A percentile compares a stretch with the other conserved stretches of the same genome.
Evolutionary conservation across 2,113 vertebrate genomes (phyloP).

Genomic region (Oncorhynchus clarkii): DNA sequence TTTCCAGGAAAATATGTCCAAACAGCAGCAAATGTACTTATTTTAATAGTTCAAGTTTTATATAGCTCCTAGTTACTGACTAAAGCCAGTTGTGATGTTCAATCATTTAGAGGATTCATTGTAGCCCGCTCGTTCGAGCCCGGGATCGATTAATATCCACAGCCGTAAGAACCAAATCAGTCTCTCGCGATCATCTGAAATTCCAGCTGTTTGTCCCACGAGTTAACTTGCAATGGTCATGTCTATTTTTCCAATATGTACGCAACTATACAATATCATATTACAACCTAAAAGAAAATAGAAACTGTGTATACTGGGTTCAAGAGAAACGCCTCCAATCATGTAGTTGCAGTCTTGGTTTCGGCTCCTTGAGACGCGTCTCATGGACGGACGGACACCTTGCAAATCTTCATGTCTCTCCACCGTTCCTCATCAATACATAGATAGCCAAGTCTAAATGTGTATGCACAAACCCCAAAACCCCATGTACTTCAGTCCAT

Average conservation of each 20-base stretch:
- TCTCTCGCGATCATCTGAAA: slow-evolving; percentile 41
- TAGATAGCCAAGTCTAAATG: slow-evolving; percentile 19
- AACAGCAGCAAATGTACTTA: slow-evolving; percentile 48
- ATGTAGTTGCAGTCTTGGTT: background rate
- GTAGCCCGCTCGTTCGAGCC: slow-evolving; percentile 46
- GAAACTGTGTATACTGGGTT: background rate
- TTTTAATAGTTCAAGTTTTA: slow-evolving; percentile 27
- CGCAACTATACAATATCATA: background rate
- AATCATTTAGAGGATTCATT: slow-evolving; percentile 72
- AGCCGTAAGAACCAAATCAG: slow-evolving; percentile 38
- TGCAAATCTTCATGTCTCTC: slow-evolving; percentile 43
- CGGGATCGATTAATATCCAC: slow-evolving; percentile 52
- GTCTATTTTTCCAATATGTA: slow-evolving; percentile 9
- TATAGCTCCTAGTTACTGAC: slow-evolving; percentile 63
- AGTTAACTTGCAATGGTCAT: slow-evolving; percentile 40
- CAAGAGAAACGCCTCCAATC: slow-evolving; percentile 16
- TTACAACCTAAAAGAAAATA: background rate
- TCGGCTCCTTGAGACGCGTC: slow-evolving; percentile 45
- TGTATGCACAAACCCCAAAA: slow-evolving; percentile 30
- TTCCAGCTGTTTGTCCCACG: slow-evolving; percentile 28
- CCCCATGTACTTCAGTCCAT: slow-evolving; percentile 20
- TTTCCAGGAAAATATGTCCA: slow-evolving; percentile 33
- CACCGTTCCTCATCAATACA: slow-evolving; percentile 23
- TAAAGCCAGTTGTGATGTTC: slow-evolving; percentile 67
- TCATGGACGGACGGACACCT: slow-evolving; percentile 44